phyloP scores from a whole-genome alignment of 2,113 vertebrate genomes.

The Choloepus hoffmanni region DNA sequence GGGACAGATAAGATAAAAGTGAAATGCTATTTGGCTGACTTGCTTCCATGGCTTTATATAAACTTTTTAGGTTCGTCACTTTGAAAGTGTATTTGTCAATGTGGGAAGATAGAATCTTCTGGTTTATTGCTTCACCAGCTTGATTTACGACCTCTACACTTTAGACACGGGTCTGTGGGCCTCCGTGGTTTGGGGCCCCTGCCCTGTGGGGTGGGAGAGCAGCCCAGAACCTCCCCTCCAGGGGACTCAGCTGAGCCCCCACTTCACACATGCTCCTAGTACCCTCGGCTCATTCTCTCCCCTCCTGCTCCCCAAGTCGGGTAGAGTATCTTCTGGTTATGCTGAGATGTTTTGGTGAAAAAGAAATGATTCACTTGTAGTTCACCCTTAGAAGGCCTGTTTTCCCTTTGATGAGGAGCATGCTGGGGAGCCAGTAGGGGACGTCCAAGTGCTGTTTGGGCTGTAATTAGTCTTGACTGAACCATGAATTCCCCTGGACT shows the following conservation, averaged over 20 bases:
- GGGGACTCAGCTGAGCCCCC: not conserved
- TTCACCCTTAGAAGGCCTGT: slow-evolving; percentile 48
- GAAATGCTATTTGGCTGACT: not conserved
- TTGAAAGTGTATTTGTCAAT: not conserved
- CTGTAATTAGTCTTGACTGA: slow-evolving; percentile 43
- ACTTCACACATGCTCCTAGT: not conserved
- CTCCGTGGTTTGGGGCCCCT: not conserved
- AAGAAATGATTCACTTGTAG: slow-evolving; percentile 40
- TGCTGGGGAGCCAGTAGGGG: not conserved
- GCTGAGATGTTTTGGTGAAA: not conserved
- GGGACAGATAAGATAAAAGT: too few relatives aligned
- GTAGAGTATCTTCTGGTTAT: not conserved
- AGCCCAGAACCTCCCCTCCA: too few relatives aligned
- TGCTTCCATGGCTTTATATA: not conserved
- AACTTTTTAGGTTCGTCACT: not conserved
- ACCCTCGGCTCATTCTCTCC: not conserved
- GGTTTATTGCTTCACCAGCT: not conserved
- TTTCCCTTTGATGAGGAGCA: slow-evolving; percentile 60
- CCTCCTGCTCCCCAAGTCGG: not conserved
- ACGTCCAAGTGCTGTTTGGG: not conserved
- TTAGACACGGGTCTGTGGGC: not conserved
- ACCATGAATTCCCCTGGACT: slow-evolving; percentile 78
- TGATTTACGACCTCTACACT: not conserved
- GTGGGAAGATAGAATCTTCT: not conserved
- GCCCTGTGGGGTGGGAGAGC: not conserved